Evolutionary conservation across 1,140 invertebrate genomes (phyloP).

Genomic region (Bradysia coprophila): DNA sequence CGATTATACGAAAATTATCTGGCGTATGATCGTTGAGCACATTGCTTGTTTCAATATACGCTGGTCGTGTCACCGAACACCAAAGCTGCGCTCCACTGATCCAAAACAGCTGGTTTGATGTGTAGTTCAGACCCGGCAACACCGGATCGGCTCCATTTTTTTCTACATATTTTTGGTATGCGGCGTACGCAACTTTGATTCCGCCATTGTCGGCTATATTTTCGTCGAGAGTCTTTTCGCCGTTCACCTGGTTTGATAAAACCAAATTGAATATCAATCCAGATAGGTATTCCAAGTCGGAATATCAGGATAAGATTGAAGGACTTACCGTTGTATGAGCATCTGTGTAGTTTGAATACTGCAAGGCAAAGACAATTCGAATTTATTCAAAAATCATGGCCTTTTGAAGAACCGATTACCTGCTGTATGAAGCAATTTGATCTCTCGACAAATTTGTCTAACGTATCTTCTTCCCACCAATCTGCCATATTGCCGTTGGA

Average conservation of each 20-base stretch:
- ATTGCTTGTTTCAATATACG: too few relatives aligned
- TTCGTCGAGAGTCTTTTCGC: constrained; percentile 61
- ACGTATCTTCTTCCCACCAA: constrained; percentile 76
- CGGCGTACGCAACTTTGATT: constrained; percentile 56
- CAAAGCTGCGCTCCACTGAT: constrained; percentile 38
- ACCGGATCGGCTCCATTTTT: constrained; percentile 35
- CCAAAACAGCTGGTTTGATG: constrained; percentile 73
- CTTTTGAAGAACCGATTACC: neutral
- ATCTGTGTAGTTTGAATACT: neutral
- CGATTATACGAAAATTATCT: too few relatives aligned
- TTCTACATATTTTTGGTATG: constrained; percentile 42
- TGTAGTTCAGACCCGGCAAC: constrained; percentile 58
- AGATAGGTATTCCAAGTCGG: constrained; percentile 6
- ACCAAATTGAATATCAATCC: constrained; percentile 45
- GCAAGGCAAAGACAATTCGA: neutral
- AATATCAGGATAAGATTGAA: too few relatives aligned
- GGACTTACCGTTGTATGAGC: neutral
- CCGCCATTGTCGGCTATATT: constrained; percentile 88
- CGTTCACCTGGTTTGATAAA: constrained; percentile 65
- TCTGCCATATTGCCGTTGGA: constrained; percentile 48
- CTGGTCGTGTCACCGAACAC: constrained; percentile 29
- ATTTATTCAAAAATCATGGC: neutral
- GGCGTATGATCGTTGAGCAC: too few relatives aligned
- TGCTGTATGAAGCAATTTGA: constrained; percentile 78
- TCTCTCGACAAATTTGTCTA: constrained; percentile 26